phyloP scores from a whole-genome alignment of 2,888 invertebrate genomes.

The Diarsia dahlii region DNA sequence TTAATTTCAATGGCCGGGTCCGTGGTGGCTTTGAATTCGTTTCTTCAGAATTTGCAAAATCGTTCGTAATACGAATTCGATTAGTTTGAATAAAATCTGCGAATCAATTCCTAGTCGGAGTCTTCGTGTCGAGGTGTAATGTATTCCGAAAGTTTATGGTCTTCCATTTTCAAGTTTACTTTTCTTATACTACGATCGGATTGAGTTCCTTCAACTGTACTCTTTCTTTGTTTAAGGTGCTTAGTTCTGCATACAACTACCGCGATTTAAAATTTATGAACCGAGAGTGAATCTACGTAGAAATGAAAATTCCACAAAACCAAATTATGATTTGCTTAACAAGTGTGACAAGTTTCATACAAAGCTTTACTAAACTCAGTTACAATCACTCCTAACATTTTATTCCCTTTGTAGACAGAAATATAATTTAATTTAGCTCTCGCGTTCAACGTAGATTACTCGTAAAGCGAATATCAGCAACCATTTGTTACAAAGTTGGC shows the following conservation, averaged over 20 bases:
- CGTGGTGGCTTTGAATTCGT: constrained; percentile 71
- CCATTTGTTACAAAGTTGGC: constrained; percentile 79
- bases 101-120: constrained; percentile 74
- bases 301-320: not conserved
- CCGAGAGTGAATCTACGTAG: not conserved
- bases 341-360: constrained; percentile 1
- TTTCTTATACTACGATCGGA: constrained; percentile 38
- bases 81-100: constrained; percentile 79
- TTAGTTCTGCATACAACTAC: constrained; percentile 19
- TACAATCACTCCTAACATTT: constrained; percentile 46
- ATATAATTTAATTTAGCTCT: constrained; percentile 61
- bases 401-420: constrained; percentile 49
- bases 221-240: constrained; percentile 35
- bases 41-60: constrained; percentile 78
- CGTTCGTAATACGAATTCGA: constrained; percentile 78
- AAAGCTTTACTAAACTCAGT: constrained; percentile 14
- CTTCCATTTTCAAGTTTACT: constrained; percentile 52
- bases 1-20: constrained; percentile 77
- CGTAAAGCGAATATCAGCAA: constrained; percentile 71
- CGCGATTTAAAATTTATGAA: not conserved
- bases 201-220: constrained; percentile 37
- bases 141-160: constrained; percentile 76
- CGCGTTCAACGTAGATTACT: constrained; percentile 65
- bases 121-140: constrained; percentile 72
- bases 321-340: not conserved